These are phyloP conservation scores for Panulirus ornatus DNA, from an alignment of 1,140 invertebrate species.

Conservation along the genomic window DNA sequence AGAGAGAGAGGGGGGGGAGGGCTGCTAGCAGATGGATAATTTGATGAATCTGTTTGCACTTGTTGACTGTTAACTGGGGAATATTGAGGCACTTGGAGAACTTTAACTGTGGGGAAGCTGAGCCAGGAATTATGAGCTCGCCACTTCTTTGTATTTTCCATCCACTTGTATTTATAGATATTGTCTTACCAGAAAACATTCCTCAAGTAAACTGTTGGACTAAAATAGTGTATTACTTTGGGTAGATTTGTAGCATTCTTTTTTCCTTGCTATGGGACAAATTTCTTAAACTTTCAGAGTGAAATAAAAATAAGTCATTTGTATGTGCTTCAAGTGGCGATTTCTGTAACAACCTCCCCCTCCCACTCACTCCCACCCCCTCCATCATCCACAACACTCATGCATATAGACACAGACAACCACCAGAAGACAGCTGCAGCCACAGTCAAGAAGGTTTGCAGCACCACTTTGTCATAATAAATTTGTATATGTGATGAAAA, in stretches of 20 bases:
- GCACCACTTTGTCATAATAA: constrained; percentile 68
- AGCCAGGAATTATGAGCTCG: background rate
- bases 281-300: background rate
- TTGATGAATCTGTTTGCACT: too few species aligned
- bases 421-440: constrained; percentile 43
- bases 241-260: background rate
- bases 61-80: background rate
- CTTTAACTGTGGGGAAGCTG: background rate
- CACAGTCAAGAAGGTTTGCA: constrained; percentile 46
- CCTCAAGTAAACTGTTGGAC: background rate
- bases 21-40: background rate
- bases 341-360: constrained; percentile 25
- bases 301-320: background rate
- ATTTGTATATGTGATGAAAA: constrained; percentile 67
- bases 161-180: background rate
- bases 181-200: background rate
- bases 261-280: background rate
- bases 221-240: background rate
- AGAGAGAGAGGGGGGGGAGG: background rate
- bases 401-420: constrained; percentile 41
- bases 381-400: background rate
- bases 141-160: background rate
- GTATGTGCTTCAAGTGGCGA: background rate
- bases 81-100: background rate
- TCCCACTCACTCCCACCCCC: constrained; percentile 24